Evolutionary conservation across 2,888 invertebrate species (phyloP).

Genomic region (Odontocolon sp.): DNA sequence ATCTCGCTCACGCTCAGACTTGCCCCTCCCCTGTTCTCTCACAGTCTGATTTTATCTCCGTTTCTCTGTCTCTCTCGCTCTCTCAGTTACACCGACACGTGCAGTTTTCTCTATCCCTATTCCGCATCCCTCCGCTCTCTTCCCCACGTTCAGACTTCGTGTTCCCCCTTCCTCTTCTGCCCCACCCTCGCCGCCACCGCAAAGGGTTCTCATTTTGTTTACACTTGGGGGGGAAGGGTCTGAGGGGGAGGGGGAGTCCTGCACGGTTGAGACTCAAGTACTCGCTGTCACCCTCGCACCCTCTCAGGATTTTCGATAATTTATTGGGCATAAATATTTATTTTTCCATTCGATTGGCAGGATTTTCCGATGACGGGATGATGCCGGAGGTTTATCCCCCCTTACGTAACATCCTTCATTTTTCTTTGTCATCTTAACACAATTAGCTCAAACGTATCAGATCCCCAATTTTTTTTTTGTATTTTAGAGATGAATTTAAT

Average conservation of each 20-base stretch:
- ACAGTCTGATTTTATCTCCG: conserved; percentile 50
- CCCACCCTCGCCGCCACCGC: conserved; percentile 52
- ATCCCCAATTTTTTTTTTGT: not conserved
- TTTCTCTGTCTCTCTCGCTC: conserved; percentile 16
- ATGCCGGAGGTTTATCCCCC: too few species aligned
- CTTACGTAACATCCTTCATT: too few species aligned
- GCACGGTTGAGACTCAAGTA: not conserved
- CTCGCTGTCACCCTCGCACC: not conserved
- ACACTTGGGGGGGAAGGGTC: conserved; percentile 40
- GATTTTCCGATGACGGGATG: too few species aligned
- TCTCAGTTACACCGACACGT: not conserved
- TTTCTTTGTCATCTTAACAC: too few species aligned
- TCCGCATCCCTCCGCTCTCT: conserved; percentile 39
- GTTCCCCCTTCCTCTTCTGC: conserved; percentile 9
- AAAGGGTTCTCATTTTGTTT: conserved; percentile 70
- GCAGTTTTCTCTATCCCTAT: conserved; percentile 26
- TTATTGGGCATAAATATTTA: conserved; percentile 43
- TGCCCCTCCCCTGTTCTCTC: conserved; percentile 14
- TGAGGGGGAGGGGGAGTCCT: not conserved
- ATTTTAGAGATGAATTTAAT: conserved; percentile 30
- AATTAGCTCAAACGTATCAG: too few species aligned
- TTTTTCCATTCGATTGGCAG: conserved; percentile 24
- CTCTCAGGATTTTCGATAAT: conserved; percentile 28
- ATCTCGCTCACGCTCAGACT: conserved; percentile 20
- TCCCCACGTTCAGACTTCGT: conserved; percentile 29